Conservation (phyloP, 2,797 vertebrate genomes). For the Merluccius polli region DNA sequence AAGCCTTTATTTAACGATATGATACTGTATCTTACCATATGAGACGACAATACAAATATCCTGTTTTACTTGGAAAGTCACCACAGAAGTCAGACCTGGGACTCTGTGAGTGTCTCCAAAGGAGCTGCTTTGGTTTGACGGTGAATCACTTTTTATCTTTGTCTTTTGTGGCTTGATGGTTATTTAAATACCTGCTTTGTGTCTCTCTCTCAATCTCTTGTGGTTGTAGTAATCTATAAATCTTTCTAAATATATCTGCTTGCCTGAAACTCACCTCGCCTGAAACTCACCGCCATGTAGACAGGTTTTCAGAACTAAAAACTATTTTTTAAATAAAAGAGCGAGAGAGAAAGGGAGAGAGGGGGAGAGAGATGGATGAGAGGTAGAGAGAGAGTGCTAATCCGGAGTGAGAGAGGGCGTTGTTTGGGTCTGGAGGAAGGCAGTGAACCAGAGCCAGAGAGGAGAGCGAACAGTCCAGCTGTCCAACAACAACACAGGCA, state of each 20-base stretch:
- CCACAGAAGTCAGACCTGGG: neutral
- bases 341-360: constrained; percentile 25
- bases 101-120: neutral
- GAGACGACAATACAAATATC: neutral
- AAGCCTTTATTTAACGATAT: neutral
- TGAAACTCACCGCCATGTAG: neutral
- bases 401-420: constrained; percentile 35
- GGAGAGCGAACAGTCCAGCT: constrained; percentile 50
- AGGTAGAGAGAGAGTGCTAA: constrained; percentile 33
- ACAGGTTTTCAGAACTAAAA: neutral
- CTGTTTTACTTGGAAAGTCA: neutral
- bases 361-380: constrained; percentile 11
- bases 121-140: neutral
- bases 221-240: neutral
- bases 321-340: constrained; percentile 15
- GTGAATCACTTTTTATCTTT: neutral
- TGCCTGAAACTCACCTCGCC: neutral
- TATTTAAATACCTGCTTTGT: too few species aligned
- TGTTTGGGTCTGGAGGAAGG: constrained; percentile 60
- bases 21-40: neutral
- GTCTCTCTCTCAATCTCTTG: neutral
- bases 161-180: too few species aligned
- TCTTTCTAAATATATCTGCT: neutral
- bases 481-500: constrained; percentile 44
- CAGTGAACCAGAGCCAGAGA: constrained; percentile 55